Evolutionary conservation across 2,888 invertebrate genomes (phyloP).

Genomic region (Hemicrepidius hirtus): DNA sequence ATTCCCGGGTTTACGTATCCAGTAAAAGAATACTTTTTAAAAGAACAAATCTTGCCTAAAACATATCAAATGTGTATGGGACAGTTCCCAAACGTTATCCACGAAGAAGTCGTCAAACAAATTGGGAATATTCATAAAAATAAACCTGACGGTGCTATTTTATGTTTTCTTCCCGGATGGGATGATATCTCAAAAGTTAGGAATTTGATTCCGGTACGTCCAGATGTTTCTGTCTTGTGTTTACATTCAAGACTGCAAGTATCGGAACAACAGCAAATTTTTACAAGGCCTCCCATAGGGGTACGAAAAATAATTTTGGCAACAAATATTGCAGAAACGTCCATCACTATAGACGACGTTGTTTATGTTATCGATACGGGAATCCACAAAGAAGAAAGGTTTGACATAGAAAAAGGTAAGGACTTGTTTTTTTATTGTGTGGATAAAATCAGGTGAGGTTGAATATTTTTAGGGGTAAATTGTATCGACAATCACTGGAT

Average conservation of each 20-base stretch:
- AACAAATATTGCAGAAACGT: conserved; percentile 83
- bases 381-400: conserved; percentile 76
- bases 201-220: conserved; percentile 70
- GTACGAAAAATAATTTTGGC: conserved; percentile 81
- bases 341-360: conserved; percentile 84
- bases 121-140: conserved; percentile 76
- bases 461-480: conserved; percentile 67
- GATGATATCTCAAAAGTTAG: conserved; percentile 77
- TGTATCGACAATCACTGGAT: conserved; percentile 77
- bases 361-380: conserved; percentile 81
- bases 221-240: conserved; percentile 62
- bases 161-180: conserved; percentile 87
- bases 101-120: conserved; percentile 72
- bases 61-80: conserved; percentile 67
- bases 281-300: conserved; percentile 72
- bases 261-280: conserved; percentile 77
- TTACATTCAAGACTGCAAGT: conserved; percentile 75
- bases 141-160: conserved; percentile 80
- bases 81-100: conserved; percentile 72
- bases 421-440: too few species aligned
- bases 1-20: conserved; percentile 76
- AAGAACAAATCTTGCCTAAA: conserved; percentile 71
- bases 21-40: conserved; percentile 76
- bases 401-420: conserved; percentile 73
- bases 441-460: too few species aligned